phyloP scores from a whole-genome alignment of 2,888 invertebrate species.

The Linnaemya vulpina region DNA sequence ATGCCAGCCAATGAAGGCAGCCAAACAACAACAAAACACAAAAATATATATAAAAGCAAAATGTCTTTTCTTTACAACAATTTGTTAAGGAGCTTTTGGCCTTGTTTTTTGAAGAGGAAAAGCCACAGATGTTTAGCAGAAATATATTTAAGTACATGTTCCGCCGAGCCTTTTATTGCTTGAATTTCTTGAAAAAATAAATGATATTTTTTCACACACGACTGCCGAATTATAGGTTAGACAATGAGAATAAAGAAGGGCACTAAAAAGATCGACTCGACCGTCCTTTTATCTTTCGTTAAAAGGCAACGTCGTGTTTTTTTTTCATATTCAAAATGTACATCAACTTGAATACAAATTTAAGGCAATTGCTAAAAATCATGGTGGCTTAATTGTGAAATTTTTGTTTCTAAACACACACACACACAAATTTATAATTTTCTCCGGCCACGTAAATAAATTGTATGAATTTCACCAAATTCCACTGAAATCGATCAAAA shows the following conservation, averaged over 20 bases:
- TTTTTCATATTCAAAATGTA: background rate
- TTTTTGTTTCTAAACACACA: background rate
- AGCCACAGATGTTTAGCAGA: slow-evolving; percentile 49
- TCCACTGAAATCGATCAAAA: background rate
- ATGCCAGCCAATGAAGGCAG: slow-evolving; percentile 24
- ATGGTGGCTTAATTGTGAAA: background rate
- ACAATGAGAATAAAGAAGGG: slow-evolving; percentile 7
- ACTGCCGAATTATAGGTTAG: slow-evolving; percentile 38
- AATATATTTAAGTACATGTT: background rate
- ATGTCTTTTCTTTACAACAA: slow-evolving; percentile 45
- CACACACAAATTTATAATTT: background rate
- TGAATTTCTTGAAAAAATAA: slow-evolving; percentile 21
- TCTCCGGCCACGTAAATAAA: background rate
- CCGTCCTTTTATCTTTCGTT: background rate
- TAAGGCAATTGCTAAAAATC: background rate
- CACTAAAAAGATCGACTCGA: background rate
- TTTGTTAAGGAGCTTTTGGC: slow-evolving; percentile 52
- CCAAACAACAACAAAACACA: background rate
- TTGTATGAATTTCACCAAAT: background rate
- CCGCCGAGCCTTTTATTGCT: slow-evolving; percentile 31
- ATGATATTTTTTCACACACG: slow-evolving; percentile 59
- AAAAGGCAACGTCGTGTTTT: slow-evolving; percentile 3
- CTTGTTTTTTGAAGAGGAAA: slow-evolving; percentile 34
- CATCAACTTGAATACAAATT: background rate
- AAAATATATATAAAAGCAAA: background rate